Percentiles rank a stretch among this genome's conserved stretches.
Conservation (phyloP, 2,797 vertebrate genomes). For the Sebastes trivittatus region DNA sequence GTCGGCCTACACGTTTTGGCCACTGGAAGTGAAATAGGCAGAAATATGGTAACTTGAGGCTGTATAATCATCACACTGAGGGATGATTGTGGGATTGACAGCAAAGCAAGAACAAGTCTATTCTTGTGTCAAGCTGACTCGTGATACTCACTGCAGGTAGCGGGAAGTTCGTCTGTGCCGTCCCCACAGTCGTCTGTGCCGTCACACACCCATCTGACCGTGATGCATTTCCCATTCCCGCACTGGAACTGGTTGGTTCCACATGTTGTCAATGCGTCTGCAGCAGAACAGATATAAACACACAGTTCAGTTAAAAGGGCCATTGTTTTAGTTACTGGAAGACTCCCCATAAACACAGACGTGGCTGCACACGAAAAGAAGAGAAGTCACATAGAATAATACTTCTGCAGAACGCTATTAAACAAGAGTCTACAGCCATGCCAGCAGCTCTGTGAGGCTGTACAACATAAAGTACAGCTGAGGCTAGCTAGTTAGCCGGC, state of each 20-base stretch:
- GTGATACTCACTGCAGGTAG: conserved; percentile 85
- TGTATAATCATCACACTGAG: not conserved
- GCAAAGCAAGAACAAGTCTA: not conserved
- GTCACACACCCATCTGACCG: conserved; percentile 87
- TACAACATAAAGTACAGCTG: not conserved
- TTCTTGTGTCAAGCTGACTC: too few relatives aligned
- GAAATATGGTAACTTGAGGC: not conserved
- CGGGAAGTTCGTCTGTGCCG: conserved; percentile 84
- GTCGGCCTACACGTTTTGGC: conserved; percentile 80
- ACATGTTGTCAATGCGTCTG: conserved; percentile 74
- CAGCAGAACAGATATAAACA: conserved; percentile 23
- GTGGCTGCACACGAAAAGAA: not conserved
- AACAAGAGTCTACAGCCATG: not conserved
- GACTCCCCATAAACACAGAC: not conserved
- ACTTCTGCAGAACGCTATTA: not conserved
- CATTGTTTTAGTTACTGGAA: not conserved
- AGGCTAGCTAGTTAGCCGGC: not conserved
- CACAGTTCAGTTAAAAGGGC: not conserved
- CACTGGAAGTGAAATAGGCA: conserved; percentile 59
- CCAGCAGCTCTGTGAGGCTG: not conserved
- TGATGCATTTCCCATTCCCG: conserved; percentile 83
- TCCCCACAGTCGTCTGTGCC: conserved; percentile 86
- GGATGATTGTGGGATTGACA: not conserved
- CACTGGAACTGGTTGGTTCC: conserved; percentile 82
- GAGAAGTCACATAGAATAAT: not conserved